phyloP scores from a whole-genome alignment of 2,797 vertebrate species.

The Eutrigla gurnardus region DNA sequence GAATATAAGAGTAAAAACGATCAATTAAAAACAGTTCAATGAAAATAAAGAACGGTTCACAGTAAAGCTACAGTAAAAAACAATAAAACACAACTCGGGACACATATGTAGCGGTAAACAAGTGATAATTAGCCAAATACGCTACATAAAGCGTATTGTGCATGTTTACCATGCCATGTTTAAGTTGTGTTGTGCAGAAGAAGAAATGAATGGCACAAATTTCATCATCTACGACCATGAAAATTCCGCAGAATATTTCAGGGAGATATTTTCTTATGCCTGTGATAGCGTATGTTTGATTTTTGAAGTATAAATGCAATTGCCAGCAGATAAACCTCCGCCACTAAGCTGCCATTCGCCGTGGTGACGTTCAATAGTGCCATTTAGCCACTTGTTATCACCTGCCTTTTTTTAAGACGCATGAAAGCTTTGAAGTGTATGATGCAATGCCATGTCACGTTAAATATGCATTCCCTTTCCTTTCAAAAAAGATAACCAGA shows the following conservation, averaged over 20 bases:
- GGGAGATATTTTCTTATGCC: conserved; percentile 10
- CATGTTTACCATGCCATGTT: not conserved
- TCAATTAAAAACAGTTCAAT: too few relatives aligned
- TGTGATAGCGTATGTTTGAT: not conserved
- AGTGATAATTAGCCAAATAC: not conserved
- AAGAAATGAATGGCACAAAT: not conserved
- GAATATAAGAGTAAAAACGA: too few relatives aligned
- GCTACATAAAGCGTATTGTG: not conserved
- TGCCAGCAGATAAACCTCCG: not conserved
- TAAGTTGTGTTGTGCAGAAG: too few relatives aligned
- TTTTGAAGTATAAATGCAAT: too few relatives aligned
- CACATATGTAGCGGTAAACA: too few relatives aligned
- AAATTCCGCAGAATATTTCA: not conserved
- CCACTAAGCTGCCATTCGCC: not conserved
- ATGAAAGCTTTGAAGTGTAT: not conserved
- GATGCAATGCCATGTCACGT: conserved; percentile 3
- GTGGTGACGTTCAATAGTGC: not conserved
- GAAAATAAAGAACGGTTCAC: too few relatives aligned
- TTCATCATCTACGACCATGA: not conserved
- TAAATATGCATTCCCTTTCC: not conserved
- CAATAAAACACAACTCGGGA: not conserved
- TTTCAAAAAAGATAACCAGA: not conserved
- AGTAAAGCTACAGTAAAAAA: not conserved
- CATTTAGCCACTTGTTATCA: not conserved
- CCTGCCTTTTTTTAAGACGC: not conserved